Conservation (phyloP, 37 sponge, comb jelly and placozoan species). For the Oscarella lobularis region DNA sequence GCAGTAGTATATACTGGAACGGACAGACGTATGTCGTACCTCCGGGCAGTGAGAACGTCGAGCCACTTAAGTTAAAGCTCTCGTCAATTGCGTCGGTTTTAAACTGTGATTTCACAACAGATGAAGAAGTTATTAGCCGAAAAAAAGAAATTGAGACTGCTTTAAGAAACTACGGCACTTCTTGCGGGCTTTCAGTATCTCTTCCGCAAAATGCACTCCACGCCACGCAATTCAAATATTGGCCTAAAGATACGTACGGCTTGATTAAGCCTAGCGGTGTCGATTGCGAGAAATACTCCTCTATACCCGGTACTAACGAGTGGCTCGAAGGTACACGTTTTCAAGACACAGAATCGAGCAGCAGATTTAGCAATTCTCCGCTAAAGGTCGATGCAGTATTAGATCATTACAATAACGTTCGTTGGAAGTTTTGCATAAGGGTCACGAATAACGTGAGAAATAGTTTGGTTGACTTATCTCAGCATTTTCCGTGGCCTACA, state of each 20-base stretch:
- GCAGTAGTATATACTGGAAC: background rate
- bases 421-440: background rate
- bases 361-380: background rate
- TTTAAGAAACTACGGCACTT: background rate
- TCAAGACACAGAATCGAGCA: conserved; percentile 12
- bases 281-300: no score
- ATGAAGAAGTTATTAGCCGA: background rate
- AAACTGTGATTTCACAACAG: background rate
- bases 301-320: background rate
- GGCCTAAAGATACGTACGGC: conserved; percentile 13
- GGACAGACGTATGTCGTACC: background rate
- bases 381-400: no score
- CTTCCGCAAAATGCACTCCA: background rate
- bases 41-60: background rate
- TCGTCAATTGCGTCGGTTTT: background rate
- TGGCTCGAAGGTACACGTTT: conserved; percentile 1
- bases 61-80: background rate
- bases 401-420: background rate
- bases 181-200: background rate
- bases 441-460: background rate
- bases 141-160: background rate
- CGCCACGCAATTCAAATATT: background rate
- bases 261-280: background rate
- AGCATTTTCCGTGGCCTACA: conserved; percentile 10
- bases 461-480: background rate